Evolutionary conservation across 2,113 vertebrate genomes (phyloP).

Genomic region (Paralichthys olivaceus): DNA sequence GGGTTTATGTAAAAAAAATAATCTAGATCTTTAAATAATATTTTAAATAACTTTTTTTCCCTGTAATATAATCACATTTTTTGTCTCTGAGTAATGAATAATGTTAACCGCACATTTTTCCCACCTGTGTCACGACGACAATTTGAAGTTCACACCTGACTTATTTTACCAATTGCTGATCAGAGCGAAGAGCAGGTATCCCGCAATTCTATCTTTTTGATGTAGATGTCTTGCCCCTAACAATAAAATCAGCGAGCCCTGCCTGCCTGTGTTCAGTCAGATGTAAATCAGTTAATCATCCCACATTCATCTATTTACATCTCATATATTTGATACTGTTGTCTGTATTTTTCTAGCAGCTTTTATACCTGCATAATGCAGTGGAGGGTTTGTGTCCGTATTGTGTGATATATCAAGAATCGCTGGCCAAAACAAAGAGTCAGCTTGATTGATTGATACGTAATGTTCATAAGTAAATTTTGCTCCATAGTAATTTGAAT

Average conservation of each 20-base stretch:
- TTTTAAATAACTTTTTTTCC: too few relatives aligned
- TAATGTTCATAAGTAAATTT: background rate
- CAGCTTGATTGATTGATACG: background rate
- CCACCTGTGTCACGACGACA: too few relatives aligned
- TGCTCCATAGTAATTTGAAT: background rate
- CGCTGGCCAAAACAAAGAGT: constrained; percentile 28
- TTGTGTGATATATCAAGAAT: constrained; percentile 31
- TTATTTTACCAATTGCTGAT: too few relatives aligned
- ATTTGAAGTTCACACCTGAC: too few relatives aligned
- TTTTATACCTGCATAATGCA: constrained; percentile 52
- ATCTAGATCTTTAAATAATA: too few relatives aligned
- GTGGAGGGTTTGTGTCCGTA: constrained; percentile 13
- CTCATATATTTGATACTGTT: constrained; percentile 10
- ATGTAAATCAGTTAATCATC: constrained; percentile 45
- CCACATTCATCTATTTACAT: constrained; percentile 44
- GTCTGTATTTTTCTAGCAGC: constrained; percentile 47
- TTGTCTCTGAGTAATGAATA: too few relatives aligned
- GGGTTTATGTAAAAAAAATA: too few relatives aligned
- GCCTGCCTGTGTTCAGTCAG: constrained; percentile 15
- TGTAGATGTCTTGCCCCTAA: background rate
- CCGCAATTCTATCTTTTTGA: background rate
- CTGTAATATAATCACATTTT: too few relatives aligned
- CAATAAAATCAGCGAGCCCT: background rate
- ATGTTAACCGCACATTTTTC: too few relatives aligned
- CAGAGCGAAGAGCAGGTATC: background rate